A percentile compares a stretch with the other conserved stretches of the same genome.
Conservation (phyloP, 2,113 vertebrate genomes). For the Tychaedon coryphoeus region DNA sequence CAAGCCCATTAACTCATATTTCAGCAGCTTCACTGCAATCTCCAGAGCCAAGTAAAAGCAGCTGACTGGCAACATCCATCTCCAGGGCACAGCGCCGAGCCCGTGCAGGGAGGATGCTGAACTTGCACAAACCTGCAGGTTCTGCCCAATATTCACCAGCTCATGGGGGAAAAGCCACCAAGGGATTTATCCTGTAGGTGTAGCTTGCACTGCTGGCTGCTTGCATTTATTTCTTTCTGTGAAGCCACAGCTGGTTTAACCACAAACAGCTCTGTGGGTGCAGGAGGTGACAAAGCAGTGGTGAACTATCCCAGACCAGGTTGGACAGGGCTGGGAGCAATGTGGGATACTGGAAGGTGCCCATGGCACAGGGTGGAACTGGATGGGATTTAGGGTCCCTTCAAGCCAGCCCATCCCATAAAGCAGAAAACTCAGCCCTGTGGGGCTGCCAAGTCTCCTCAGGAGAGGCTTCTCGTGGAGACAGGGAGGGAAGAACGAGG, state of each 20-base stretch:
- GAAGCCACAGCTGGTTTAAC: not conserved
- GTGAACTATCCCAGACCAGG: not conserved
- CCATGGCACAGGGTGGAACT: not conserved
- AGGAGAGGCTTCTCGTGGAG: not conserved
- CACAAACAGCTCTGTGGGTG: fast-evolving
- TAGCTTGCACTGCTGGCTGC: not conserved
- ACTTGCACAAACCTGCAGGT: not conserved
- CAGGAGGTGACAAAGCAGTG: not conserved
- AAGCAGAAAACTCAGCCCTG: not conserved
- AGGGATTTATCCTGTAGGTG: not conserved
- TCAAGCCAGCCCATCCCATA: not conserved
- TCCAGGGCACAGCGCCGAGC: fast-evolving
- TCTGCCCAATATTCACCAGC: not conserved
- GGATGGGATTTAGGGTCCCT: not conserved
- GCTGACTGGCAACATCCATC: conserved; percentile 3
- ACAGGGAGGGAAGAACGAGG: not conserved
- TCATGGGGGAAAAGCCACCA: not conserved
- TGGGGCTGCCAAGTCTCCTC: not conserved
- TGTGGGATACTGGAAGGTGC: not conserved
- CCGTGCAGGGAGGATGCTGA: not conserved
- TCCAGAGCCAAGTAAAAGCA: not conserved
- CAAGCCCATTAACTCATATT: conserved; percentile 49
- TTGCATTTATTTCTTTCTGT: not conserved
- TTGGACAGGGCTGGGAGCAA: not conserved
- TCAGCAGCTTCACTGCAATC: conserved; percentile 22